Base-by-base conservation (phyloP, 1,140 invertebrate species). In the Scaptomyza hsui region DNA sequence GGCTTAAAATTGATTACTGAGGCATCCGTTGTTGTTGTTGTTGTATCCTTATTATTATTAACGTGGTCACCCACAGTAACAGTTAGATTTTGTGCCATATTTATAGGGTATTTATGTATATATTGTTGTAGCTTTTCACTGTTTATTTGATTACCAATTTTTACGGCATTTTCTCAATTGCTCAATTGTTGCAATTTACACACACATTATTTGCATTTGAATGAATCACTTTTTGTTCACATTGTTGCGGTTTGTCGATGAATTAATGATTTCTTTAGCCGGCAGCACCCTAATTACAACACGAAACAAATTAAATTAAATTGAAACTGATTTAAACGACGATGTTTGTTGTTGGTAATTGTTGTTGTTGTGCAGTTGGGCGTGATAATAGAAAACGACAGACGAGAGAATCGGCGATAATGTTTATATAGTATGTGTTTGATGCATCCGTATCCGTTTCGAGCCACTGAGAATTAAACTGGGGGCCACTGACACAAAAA, bases 381-480 rank as follows among this genome's bases (percentile, higher is more conserved):
- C 74, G 81, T 86, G 82, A 52, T n/a, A 88, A 73, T 44, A 75
- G 67, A 65, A 72, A 68, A 60, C 73, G 78, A 71, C 56, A 63
- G 61, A 69, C 69, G 60, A 63, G 60, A 63, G 59, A 51, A 53
- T 61, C 64, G 72, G 76, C 60, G 67, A 55, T 52, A 41, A 16
- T 21, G 35, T 32, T 51, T 53, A 65, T 45, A 55, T n/a, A 13
- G 57, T n/a, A 48, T 55, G 75, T 74, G 67, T 39, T 57, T 65
- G 60, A 74, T 86, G 81, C 77, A 86, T 85, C 72, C 79, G 80
- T 75, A 85, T 85, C 81, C 81, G 81, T 77, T 67, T 49, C 69
- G 18, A 60, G 24, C 49, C 32, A 71, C 49, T 57, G 68, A 65
- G 61, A 57, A 65, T 24, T 26, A 57, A 61, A 65, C 44, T 56